These are phyloP conservation scores for Rhopalosiphum padi DNA, from an alignment of 1,140 invertebrate species.

Conservation along the genomic window DNA sequence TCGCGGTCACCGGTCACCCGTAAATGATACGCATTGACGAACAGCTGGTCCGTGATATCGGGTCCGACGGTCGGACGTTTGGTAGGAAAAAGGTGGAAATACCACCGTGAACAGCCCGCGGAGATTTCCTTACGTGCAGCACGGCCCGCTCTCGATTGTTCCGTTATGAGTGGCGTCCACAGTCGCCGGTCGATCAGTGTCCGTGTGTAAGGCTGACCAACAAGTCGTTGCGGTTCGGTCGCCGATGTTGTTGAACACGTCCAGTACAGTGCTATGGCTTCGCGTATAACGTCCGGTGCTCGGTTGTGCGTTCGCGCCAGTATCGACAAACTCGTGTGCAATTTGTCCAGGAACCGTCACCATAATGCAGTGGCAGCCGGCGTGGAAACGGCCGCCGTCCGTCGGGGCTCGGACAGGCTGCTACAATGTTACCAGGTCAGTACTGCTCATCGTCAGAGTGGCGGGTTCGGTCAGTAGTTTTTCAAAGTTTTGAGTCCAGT, in stretches of 20 bases:
- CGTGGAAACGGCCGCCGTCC: neutral
- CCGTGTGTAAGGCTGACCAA: constrained; percentile 53
- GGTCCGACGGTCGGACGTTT: neutral
- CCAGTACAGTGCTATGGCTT: constrained; percentile 55
- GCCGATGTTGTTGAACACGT: constrained; percentile 53
- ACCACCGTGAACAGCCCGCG: constrained; percentile 24
- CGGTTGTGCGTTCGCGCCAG: constrained; percentile 56
- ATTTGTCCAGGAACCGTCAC: constrained; percentile 31
- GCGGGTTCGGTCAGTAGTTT: neutral
- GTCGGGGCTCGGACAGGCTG: constrained; percentile 9
- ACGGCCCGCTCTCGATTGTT: neutral
- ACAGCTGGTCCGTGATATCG: constrained; percentile 7
- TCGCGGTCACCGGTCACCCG: neutral
- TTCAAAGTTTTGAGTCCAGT: neutral
- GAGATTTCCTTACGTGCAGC: neutral
- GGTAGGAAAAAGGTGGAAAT: neutral
- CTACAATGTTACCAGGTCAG: constrained; percentile 50
- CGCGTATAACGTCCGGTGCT: constrained; percentile 57
- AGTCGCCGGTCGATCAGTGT: constrained; percentile 50
- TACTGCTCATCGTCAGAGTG: neutral
- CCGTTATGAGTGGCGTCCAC: constrained; percentile 46
- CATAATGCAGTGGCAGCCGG: neutral
- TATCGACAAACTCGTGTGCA: constrained; percentile 51
- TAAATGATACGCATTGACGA: neutral
- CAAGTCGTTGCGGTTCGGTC: constrained; percentile 27